Conservation (phyloP, 2,888 invertebrate genomes). For the Meteorus cinctellus region DNA sequence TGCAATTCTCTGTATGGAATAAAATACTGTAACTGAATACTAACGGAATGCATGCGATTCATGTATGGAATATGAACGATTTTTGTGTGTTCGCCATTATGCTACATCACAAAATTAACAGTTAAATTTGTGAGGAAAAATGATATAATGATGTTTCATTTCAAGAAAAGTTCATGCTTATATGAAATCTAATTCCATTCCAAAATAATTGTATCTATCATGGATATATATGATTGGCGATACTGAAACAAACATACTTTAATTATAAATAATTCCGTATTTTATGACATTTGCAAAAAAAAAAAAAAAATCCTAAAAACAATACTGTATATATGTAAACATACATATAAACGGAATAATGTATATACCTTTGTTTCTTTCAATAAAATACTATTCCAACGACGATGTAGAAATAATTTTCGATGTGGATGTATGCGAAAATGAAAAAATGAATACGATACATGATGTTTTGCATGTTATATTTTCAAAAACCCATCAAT, state of each 20-base stretch:
- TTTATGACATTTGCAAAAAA: conserved; percentile 47
- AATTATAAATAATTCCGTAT: neutral
- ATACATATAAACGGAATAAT: conserved; percentile 48
- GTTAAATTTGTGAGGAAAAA: neutral
- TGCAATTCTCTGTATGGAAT: conserved; percentile 50
- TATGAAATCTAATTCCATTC: neutral
- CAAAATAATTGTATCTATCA: neutral
- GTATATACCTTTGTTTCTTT: conserved; percentile 42
- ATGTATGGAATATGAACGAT: neutral
- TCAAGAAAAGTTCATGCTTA: too few species aligned
- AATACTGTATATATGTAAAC: conserved; percentile 49
- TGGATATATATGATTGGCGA: neutral
- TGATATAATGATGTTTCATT: neutral
- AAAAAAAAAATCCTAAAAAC: conserved; percentile 48
- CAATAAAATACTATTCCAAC: neutral
- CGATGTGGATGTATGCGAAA: neutral
- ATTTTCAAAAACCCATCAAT: conserved; percentile 29
- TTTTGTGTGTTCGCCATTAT: neutral
- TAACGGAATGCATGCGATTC: neutral
- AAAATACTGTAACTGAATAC: conserved; percentile 37
- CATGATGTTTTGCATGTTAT: conserved; percentile 20
- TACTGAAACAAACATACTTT: neutral
- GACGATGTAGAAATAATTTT: neutral
- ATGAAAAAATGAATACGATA: conserved; percentile 10
- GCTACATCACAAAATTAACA: neutral